Evolutionary conservation across 64 coral and sea anemone species (phyloP), one percentile per base, ranked within the genome.

Genomic region (Astreopora myriophthalma): DNA sequence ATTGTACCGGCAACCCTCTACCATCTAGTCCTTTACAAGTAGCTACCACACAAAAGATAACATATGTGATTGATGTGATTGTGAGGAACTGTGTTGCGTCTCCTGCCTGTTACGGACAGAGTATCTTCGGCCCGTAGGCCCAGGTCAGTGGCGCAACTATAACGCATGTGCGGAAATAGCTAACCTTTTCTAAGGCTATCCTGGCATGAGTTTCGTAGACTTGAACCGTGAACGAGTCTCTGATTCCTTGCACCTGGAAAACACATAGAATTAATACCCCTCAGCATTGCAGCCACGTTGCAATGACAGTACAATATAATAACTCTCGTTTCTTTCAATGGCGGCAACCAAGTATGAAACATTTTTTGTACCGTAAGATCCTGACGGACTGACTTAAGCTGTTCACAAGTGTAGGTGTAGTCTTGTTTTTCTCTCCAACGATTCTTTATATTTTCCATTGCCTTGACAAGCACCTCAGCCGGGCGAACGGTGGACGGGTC

Each of bases 101-200:
- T n/a, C n/a, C n/a, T n/a, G n/a, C n/a, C n/a, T n/a, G n/a, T n/a
- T n/a, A n/a, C n/a, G n/a, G n/a, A n/a, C n/a, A n/a, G n/a, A n/a
- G n/a, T n/a, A n/a, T n/a, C n/a, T n/a, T n/a, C n/a, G n/a, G n/a
- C n/a, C n/a, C n/a, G n/a, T n/a, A n/a, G n/a, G n/a, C n/a, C n/a
- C n/a, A n/a, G n/a, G n/a, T n/a, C n/a, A n/a, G n/a, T 37, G 1
- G 4, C 57, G 5, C 34, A 44, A 0, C 16, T 83, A 73, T 35
- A 20, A 29, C 13, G 12, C 17, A 2, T 34, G 19, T 27, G 16
- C 14, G 9, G 33, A 29, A 32, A 44, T 48, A 20, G 9, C 61
- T 40, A 52, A 99, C 97, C 94, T 99, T 99, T 73, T 99, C 97
- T 79, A 99, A 91, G 57, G 97, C 97, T 95, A 99, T 91, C 87